Evolutionary conservation across 2,888 invertebrate species (phyloP), one percentile per base, ranked within the genome.

Genomic region (Rhyacophila evoluta): DNA sequence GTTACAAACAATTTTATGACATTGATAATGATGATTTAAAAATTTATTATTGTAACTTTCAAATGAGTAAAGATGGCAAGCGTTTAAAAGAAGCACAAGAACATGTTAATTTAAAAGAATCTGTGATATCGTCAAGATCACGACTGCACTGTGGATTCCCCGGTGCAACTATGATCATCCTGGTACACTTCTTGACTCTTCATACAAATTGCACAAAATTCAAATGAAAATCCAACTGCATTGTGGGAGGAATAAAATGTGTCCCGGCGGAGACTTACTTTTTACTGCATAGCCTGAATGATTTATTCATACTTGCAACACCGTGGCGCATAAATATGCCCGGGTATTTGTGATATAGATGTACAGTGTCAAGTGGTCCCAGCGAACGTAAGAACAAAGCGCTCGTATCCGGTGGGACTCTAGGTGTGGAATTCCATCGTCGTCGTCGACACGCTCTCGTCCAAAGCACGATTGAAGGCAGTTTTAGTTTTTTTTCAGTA

Each of bases 251-350:
- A 67, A 73, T 73, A 73, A 69, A 77, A 77, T 77, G 67, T 69
- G 27, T 71, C 19, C 15, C 79, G 55, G 27, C 37, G 19, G 79
- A 37, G 70, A 19, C 68, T 11, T 41, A 72, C 28, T 71, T 77
- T 79, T 79, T 79, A 55, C 67, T 70, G 67, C 38, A 68, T 19
- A 37, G 38, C 29, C 19, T 19, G 67, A 73, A 78, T 81, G 81
- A 79, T 81, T 81, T 81, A 81, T 81, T 78, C 74, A 76, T 27
- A 27, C 38, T 74, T 76, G 78, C 74, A 79, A 72, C 76, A 72
- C 71, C 37, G 75, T 67, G 67, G 70, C 36, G 77, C 77, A 36
- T 67, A 25, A 72, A 77, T 72, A 72, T 72, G 37, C 33, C 67
- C 77, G 4, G 72, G 70, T 29, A 29, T 33, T 37, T 70, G 68